Base-by-base conservation (phyloP, 1,140 invertebrate species). In the Alviniconcha marisindica region DNA sequence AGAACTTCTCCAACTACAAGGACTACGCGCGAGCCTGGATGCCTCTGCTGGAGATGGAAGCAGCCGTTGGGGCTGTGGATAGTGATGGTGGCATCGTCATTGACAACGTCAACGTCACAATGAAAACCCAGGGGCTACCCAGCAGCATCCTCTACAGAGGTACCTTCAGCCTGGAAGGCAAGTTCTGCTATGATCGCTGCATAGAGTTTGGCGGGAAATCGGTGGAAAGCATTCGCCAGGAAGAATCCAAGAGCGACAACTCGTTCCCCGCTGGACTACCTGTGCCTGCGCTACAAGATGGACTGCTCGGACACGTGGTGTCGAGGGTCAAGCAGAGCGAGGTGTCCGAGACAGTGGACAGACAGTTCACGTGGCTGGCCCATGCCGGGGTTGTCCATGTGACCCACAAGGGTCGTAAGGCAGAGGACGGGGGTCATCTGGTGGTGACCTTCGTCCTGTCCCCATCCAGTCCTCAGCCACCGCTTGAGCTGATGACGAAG, bases 1-100 rank as follows among this genome's bases (percentile, higher is more conserved):
- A 76, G 1, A 24, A 83, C 21, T 74, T 60, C 60, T 33, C 21
- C 14, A 48, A 33, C 33, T 81, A 84, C 42, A 56, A 51, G 18
- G 86, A 87, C 24, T 88, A 88, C 66, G 24, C 77, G 0, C 44
- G 71, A 38, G 84, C 77, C 18, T 87, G 86, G 87, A 74, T 87
- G 60, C 83, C 83, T 7, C 36, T 88, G 5, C 48, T 88, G n/a
- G 77, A 82, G 36, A 87, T 88, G 86, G 87, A 88, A 60, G 80
- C 86, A 44, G 86, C 87, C 18, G 66, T 76, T 2, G 82, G 77
- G 15, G 74, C 86, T 24, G 83, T 79, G 15, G 76, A n/a, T 15
- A 36, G 33, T 36, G 81, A 76, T 38, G 31, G 81, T n/a, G 71
- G 83, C 18, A 42, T 81, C 28, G 84, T 63, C n/a, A 83, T 87